Evolutionary conservation across 2,797 vertebrate species (phyloP), one percentile per base, ranked within the genome.

Genomic region (Arnoldichthys spilopterus): DNA sequence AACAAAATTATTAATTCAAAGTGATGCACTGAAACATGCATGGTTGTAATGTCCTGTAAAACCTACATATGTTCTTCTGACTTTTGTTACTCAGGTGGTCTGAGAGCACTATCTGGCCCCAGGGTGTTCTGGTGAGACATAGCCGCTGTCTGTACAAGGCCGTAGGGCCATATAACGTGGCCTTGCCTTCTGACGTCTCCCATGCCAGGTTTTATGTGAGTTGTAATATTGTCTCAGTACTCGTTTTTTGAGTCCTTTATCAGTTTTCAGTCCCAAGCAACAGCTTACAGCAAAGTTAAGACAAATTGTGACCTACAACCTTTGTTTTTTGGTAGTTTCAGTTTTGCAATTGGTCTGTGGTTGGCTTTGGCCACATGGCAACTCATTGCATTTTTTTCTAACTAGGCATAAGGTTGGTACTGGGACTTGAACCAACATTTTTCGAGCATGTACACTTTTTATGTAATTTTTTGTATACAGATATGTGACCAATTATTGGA

Each of bases 201-300:
- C 98, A 99, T 26, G 95, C 98, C 87, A 96, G 98, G 82, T 99
- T 99, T 91, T 99, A 99, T 89, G 98, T 96, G 94, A 98, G 98
- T 98, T 92, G 26, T 32, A n/a, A 12, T 34, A 9, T 37, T 37
- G 34, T 15, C n/a, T 43, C 12, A 22, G n/a, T 66, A 18, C 7
- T 13, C 40, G 32, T 16, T 61, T 6, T 32, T 16, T 1, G 4
- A 1, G 26, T 6, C 58, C 1, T 47, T 47, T 15, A 13, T 13
- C 24, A 58, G 12, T 11, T 58, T 61, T 61, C 28, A 32, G 58
- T 61, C 13, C 58, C 16, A 15, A 28, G 11, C 22, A 5, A 18
- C 58, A 16, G 15, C 28, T 61, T 30, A 30, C 22, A 61, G 28
- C 56, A 16, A 30, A 30, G 28, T 1, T 7, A 30, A 8, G 5